Evolutionary conservation across 2,113 vertebrate genomes (phyloP).

Genomic region (Chamaetylas fuelleborni): DNA sequence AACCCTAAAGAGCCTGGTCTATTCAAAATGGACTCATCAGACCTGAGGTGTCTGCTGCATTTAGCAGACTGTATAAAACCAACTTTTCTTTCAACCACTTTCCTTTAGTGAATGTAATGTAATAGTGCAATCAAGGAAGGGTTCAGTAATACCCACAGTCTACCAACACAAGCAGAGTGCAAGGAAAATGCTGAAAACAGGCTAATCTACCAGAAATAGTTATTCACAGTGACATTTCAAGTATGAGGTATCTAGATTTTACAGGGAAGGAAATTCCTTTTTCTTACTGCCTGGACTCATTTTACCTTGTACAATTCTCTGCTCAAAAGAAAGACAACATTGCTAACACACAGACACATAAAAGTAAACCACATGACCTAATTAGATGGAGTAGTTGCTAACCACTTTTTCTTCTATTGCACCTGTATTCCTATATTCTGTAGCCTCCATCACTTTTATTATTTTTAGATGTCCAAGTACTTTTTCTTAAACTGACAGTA

Average conservation of each 20-base stretch:
- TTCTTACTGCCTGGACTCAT: neutral
- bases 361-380: neutral
- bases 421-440: neutral
- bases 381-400: constrained; percentile 35
- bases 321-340: constrained; percentile 11
- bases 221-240: constrained; percentile 36
- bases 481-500: neutral
- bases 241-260: neutral
- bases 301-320: constrained; percentile 6
- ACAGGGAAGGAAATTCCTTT: constrained; percentile 25
- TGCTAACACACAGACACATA: neutral
- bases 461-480: neutral
- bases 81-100: neutral
- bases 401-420: neutral
- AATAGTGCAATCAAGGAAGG: neutral
- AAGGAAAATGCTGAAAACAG: constrained; percentile 1
- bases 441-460: neutral
- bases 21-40: neutral
- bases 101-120: neutral
- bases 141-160: neutral
- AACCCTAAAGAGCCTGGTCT: neutral
- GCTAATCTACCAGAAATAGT: neutral
- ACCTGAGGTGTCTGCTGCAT: neutral
- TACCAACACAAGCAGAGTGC: neutral
- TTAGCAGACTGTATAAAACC: neutral